Evolutionary conservation across 2,113 vertebrate genomes (phyloP), one percentile per base, ranked within the genome.

Genomic region (Corythaixoides concolor): DNA sequence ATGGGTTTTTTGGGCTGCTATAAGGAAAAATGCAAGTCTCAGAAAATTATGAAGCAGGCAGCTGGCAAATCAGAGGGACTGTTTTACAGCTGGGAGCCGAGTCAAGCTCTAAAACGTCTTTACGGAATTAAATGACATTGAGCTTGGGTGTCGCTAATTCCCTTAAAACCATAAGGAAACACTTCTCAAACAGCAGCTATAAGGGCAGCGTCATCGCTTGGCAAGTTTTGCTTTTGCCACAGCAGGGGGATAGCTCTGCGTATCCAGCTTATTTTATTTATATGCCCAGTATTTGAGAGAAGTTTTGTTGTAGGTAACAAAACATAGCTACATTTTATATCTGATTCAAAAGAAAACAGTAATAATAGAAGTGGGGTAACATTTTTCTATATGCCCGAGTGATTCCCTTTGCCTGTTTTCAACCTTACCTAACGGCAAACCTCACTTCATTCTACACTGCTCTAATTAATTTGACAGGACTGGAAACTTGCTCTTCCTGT

Each of bases 381-480:
- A 93, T 89, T 78, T 94, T 93, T 91, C 66, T 87, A 5, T 72
- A 92, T 81, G 94, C 94, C 89, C 55, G 91, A 94, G 74, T 94
- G 91, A 67, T 82, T 97, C 96, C 93, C 92, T 95, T 97, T 96
- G 88, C 87, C 78, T 95, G 64, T 90, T 95, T 97, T 91, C 94
- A 96, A 28, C 90, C 85, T 96, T 96, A 97, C 96, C 96, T 97
- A 96, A 96, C 5, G 47, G 94, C 97, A 97, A 98, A 78, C 58
- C 66, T 97, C 93, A 75, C 93, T 96, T 98, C 97, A 97, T 93
- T 95, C 92, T 95, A 23, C 76, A 21, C 93, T 93, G 88, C 88
- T 96, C 82, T 98, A 98, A 98, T 98, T 98, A 98, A 96, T 97
- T 95, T 98, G 98, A 98, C 97, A 97, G 96, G 76, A 93, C 92